These are phyloP conservation scores for Ornithoptera priamus DNA, from an alignment of 2,888 invertebrate genomes.

Conservation along the genomic window DNA sequence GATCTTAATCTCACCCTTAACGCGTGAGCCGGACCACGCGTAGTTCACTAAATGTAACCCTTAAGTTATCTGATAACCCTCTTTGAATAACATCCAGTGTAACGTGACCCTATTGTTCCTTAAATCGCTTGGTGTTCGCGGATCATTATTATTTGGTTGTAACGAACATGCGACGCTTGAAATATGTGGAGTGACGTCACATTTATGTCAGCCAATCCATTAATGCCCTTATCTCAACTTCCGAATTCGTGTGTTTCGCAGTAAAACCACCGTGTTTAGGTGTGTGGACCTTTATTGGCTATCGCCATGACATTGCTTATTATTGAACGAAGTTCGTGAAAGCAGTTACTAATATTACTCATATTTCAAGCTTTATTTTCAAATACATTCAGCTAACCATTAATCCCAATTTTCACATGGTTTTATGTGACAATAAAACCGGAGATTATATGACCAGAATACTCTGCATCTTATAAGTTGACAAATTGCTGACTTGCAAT, in stretches of 20 bases:
- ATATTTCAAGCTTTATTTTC: not conserved
- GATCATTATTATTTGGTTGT: conserved; percentile 47
- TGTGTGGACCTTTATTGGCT: conserved; percentile 60
- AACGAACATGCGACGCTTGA: conserved; percentile 69
- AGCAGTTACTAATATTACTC: not conserved
- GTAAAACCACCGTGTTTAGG: conserved; percentile 47
- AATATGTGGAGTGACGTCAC: conserved; percentile 79
- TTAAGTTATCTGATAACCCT: conserved; percentile 73
- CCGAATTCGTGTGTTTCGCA: conserved; percentile 71
- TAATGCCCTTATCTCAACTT: conserved; percentile 76
- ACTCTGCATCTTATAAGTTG: too few relatives aligned
- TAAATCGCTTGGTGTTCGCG: conserved; percentile 22
- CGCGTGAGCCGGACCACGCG: conserved; percentile 75
- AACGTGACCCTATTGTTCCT: conserved; percentile 40
- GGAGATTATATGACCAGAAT: too few relatives aligned
- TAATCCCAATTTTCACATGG: too few relatives aligned
- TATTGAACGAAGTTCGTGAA: conserved; percentile 2
- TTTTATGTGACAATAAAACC: too few relatives aligned
- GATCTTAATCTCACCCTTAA: conserved; percentile 65
- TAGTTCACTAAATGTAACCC: conserved; percentile 72
- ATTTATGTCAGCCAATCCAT: conserved; percentile 79
- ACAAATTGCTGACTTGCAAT: too few relatives aligned
- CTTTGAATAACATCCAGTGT: conserved; percentile 47
- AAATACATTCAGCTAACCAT: too few relatives aligned
- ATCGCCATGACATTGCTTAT: conserved; percentile 58